These are phyloP conservation scores for Tenthredo amoena DNA, from an alignment of 2,888 invertebrate genomes.

Conservation along the genomic window DNA sequence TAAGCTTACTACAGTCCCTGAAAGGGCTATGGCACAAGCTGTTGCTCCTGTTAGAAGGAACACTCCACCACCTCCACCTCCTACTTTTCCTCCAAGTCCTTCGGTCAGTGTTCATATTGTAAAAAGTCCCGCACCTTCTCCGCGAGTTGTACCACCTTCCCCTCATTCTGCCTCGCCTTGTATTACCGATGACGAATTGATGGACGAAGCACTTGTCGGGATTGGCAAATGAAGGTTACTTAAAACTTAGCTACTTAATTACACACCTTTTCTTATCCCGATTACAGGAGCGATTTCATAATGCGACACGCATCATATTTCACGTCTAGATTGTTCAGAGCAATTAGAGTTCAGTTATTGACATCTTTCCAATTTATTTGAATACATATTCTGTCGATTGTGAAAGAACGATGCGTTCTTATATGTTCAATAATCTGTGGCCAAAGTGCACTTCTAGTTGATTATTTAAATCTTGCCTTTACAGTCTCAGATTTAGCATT, in stretches of 20 bases:
- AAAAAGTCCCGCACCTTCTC: conserved; percentile 88
- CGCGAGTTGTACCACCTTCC: conserved; percentile 84
- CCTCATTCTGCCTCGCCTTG: conserved; percentile 87
- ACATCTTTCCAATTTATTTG: too few relatives aligned
- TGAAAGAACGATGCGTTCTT: neutral
- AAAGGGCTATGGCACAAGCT: conserved; percentile 80
- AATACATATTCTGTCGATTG: too few relatives aligned
- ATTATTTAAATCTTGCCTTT: neutral
- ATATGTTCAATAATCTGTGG: neutral
- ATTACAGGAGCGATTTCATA: neutral
- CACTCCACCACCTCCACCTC: conserved; percentile 76
- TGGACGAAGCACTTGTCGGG: conserved; percentile 92
- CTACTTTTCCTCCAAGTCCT: conserved; percentile 80
- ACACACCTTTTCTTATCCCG: neutral
- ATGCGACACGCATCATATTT: neutral
- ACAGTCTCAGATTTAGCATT: conserved; percentile 4
- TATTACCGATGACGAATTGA: conserved; percentile 93
- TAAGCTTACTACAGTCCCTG: conserved; percentile 79
- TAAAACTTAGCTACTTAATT: conserved; percentile 63
- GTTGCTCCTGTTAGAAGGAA: conserved; percentile 75
- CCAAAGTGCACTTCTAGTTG: conserved; percentile 41
- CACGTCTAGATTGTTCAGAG: neutral
- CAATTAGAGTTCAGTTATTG: neutral
- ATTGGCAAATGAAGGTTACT: conserved; percentile 84
- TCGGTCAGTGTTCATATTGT: conserved; percentile 88